phyloP scores from a whole-genome alignment of 2,113 vertebrate species.

The Gopherus flavomarginatus region DNA sequence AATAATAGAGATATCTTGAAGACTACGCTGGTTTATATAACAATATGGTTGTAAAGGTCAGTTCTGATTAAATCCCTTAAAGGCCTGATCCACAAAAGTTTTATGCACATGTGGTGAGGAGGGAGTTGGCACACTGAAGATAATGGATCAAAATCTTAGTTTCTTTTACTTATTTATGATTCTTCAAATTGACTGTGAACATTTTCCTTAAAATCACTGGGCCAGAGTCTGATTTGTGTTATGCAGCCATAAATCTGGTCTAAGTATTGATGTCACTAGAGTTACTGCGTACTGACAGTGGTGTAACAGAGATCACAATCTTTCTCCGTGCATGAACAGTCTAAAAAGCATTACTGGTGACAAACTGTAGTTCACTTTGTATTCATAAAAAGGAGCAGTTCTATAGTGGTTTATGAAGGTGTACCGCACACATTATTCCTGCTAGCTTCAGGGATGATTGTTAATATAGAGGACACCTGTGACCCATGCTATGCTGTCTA shows the following conservation, averaged over 20 bases:
- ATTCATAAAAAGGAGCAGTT: background rate
- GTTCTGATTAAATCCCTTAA: slow-evolving; percentile 15
- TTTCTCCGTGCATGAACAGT: rapidly evolving
- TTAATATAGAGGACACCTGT: background rate
- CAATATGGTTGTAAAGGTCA: background rate
- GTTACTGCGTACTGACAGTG: background rate
- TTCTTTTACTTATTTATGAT: background rate
- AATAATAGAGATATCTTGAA: slow-evolving; percentile 46
- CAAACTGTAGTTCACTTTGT: background rate
- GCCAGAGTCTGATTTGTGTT: background rate
- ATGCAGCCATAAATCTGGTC: rapidly evolving
- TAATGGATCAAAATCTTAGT: background rate
- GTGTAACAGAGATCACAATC: background rate
- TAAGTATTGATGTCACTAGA: background rate
- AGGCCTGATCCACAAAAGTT: background rate
- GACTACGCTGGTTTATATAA: rapidly evolving
- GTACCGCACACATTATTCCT: rapidly evolving
- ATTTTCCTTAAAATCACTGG: background rate
- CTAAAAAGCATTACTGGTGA: background rate
- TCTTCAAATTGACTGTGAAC: background rate
- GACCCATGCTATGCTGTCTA: background rate
- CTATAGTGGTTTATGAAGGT: background rate
- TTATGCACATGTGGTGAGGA: background rate
- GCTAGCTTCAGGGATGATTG: rapidly evolving
- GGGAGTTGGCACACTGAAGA: background rate